phyloP scores from a whole-genome alignment of 2,888 invertebrate species.

The Rhaphigaster nebulosa region DNA sequence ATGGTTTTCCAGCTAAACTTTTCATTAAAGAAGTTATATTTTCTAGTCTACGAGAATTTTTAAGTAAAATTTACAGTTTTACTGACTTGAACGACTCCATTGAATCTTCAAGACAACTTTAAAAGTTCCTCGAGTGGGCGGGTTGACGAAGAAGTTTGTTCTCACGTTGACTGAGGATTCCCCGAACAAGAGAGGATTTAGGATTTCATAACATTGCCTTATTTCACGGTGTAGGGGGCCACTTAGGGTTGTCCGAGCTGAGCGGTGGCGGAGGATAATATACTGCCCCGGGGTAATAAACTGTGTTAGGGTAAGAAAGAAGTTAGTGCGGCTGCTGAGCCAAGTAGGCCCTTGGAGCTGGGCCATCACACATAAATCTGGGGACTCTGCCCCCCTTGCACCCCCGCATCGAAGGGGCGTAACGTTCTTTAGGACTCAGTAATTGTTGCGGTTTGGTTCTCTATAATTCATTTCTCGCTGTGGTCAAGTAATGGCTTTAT shows the following conservation, averaged over 20 bases:
- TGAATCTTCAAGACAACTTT: neutral
- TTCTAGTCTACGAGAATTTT: no score
- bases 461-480: conserved; percentile 17
- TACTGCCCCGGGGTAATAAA: conserved; percentile 30
- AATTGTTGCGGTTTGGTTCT: conserved; percentile 10
- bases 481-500: neutral
- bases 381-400: conserved; percentile 5
- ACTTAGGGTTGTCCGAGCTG: conserved; percentile 27
- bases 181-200: conserved; percentile 10
- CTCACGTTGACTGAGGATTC: neutral
- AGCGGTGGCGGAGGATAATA: neutral
- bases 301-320: conserved; percentile 50
- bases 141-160: neutral
- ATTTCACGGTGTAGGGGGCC: conserved; percentile 21
- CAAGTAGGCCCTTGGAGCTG: conserved; percentile 44
- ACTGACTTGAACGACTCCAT: no score
- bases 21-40: no score
- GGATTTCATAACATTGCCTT: conserved; percentile 46
- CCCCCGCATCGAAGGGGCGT: conserved; percentile 39
- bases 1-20: no score
- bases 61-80: no score
- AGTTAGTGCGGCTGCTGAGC: conserved; percentile 34
- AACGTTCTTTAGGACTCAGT: neutral
- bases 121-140: neutral
- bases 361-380: conserved; percentile 41